phyloP scores from a whole-genome alignment of 2,113 vertebrate species.

The Paradisaea rubra region DNA sequence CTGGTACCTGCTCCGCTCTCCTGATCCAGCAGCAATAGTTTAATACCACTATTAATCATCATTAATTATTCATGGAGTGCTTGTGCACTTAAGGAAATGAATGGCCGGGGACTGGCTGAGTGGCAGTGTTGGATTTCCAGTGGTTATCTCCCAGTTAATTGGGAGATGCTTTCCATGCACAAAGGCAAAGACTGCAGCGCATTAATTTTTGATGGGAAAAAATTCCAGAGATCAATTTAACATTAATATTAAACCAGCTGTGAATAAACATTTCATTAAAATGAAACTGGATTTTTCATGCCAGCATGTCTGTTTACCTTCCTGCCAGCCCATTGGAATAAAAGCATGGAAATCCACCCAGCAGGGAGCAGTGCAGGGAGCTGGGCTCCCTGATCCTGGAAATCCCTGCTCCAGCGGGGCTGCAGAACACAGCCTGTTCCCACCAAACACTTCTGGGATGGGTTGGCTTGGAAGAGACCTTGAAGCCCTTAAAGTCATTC shows the following conservation, averaged over 20 bases:
- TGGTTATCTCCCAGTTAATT: not conserved
- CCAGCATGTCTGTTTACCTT: not conserved
- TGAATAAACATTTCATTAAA: constrained; percentile 44
- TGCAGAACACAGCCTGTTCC: not conserved
- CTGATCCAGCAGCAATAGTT: not conserved
- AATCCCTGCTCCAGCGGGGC: rapidly evolving
- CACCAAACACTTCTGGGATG: not conserved
- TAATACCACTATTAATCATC: not conserved
- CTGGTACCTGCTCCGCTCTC: not conserved
- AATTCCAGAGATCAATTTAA: constrained; percentile 30
- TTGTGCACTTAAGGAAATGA: constrained; percentile 1
- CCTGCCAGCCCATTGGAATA: not conserved
- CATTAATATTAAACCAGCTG: constrained; percentile 2
- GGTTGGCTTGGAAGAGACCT: not conserved
- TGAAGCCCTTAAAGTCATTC: not conserved
- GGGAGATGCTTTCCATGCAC: not conserved
- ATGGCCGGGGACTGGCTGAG: not conserved
- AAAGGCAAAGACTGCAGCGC: not conserved
- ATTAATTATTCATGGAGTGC: constrained; percentile 1
- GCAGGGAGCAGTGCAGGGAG: not conserved
- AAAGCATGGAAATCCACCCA: not conserved
- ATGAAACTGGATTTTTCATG: not conserved
- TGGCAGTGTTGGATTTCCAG: constrained; percentile 6
- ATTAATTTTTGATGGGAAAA: constrained; percentile 27
- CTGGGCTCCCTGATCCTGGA: not conserved